These are phyloP conservation scores for Peromyscus leucopus DNA, from an alignment of 2,113 vertebrate genomes.

Conservation along the genomic window DNA sequence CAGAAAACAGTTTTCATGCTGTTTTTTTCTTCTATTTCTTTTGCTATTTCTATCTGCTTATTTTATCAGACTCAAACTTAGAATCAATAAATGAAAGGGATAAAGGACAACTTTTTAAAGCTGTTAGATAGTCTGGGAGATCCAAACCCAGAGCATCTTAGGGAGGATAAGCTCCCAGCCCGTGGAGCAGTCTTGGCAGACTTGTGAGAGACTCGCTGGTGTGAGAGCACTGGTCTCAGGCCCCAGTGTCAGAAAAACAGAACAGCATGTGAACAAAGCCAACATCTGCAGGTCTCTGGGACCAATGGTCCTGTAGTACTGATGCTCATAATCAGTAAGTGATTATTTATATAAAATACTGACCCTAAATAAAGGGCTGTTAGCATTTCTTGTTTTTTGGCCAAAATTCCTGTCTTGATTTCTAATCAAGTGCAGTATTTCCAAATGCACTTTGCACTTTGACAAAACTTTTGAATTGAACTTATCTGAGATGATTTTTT, in stretches of 20 bases:
- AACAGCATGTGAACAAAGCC: neutral
- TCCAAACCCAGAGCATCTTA: neutral
- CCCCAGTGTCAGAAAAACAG: neutral
- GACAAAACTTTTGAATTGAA: neutral
- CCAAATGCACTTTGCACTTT: conserved; percentile 4
- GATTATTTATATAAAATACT: neutral
- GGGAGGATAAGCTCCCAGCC: neutral
- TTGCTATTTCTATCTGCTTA: conserved; percentile 8
- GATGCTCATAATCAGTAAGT: neutral
- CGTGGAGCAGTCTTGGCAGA: neutral
- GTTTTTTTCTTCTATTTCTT: conserved; percentile 27
- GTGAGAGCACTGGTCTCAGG: neutral
- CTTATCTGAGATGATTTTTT: conserved; percentile 13
- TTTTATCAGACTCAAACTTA: conserved; percentile 36
- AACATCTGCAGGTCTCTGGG: conserved; percentile 14
- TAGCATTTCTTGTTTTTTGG: conserved; percentile 22
- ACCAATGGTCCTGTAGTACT: neutral
- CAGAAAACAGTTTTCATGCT: neutral
- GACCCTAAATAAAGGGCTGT: neutral
- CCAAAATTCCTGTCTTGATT: conserved; percentile 6
- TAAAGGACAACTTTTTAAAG: conserved; percentile 20
- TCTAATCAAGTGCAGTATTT: conserved; percentile 43
- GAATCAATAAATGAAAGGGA: conserved; percentile 7
- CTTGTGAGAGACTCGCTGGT: neutral
- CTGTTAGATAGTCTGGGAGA: neutral